These are phyloP conservation scores for Aporophyla lueneburgensis DNA, from an alignment of 2,888 invertebrate genomes.

Conservation along the genomic window DNA sequence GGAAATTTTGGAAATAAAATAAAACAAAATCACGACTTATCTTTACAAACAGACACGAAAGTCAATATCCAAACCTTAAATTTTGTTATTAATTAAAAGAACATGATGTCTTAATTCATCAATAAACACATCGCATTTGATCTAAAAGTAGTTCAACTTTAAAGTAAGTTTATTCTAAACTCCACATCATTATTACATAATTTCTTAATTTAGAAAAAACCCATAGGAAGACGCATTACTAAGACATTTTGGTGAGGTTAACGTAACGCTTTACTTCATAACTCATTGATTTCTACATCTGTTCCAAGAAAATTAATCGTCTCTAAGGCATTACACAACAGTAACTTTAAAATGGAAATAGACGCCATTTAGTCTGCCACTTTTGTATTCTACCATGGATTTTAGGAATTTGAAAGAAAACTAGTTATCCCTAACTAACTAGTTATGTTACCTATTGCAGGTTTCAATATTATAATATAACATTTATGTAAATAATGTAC, in stretches of 20 bases:
- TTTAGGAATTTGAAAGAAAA: not conserved
- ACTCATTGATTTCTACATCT: slow-evolving; percentile 50
- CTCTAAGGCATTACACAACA: slow-evolving; percentile 31
- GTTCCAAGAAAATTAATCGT: slow-evolving; percentile 41
- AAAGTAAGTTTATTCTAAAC: slow-evolving; percentile 10
- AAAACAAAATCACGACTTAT: not conserved
- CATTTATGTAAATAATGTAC: too few relatives aligned
- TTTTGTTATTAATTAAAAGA: not conserved
- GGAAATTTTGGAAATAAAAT: too few relatives aligned
- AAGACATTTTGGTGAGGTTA: slow-evolving; percentile 34
- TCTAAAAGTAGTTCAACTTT: not conserved
- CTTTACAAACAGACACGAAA: not conserved
- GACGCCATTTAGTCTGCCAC: slow-evolving; percentile 24
- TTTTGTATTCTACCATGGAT: not conserved
- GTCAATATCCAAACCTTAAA: not conserved
- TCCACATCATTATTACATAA: slow-evolving; percentile 32
- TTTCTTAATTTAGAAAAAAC: slow-evolving; percentile 35
- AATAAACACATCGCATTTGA: not conserved
- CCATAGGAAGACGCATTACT: slow-evolving; percentile 24
- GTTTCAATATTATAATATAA: too few relatives aligned
- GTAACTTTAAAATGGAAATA: slow-evolving; percentile 10
- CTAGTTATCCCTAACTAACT: too few relatives aligned
- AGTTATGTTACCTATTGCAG: too few relatives aligned
- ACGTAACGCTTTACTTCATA: slow-evolving; percentile 53
- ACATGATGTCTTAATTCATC: not conserved